These are phyloP conservation scores for Zoanthus sansibaricus DNA, from an alignment of 92 coral and sea anemone species.

Conservation along the genomic window DNA sequence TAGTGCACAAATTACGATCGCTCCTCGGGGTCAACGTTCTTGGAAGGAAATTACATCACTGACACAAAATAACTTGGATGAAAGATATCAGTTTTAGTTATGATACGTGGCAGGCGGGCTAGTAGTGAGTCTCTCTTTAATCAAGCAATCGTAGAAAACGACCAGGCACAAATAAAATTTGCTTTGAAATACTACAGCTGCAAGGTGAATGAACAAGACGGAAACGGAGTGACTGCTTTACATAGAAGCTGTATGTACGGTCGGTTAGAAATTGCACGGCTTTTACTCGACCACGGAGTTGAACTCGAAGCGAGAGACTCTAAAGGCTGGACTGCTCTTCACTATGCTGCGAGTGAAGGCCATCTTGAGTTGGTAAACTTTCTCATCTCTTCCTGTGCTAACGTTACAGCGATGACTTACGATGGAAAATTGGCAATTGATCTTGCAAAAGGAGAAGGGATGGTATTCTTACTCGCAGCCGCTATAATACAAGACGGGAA, in stretches of 20 bases:
- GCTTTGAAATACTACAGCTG: slow-evolving; percentile 72
- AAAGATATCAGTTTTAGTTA: slow-evolving; percentile 1
- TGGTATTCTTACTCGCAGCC: slow-evolving; percentile 84
- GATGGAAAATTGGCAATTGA: slow-evolving; percentile 89
- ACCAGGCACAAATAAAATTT: slow-evolving; percentile 78
- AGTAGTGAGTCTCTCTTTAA: slow-evolving; percentile 64
- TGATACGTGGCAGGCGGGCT: slow-evolving; percentile 39
- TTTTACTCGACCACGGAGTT: slow-evolving; percentile 83
- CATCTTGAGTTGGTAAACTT: slow-evolving; percentile 73
- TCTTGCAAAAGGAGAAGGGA: slow-evolving; percentile 87
- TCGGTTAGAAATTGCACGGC: slow-evolving; percentile 70
- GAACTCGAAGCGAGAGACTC: slow-evolving; percentile 80
- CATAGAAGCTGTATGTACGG: slow-evolving; percentile 87
- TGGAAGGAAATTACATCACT: slow-evolving; percentile 23
- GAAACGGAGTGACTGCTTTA: slow-evolving; percentile 79
- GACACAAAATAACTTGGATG: neutral
- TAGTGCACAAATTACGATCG: slow-evolving; percentile 16
- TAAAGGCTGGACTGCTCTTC: slow-evolving; percentile 86
- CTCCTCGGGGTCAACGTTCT: neutral
- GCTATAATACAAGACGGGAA: slow-evolving; percentile 84
- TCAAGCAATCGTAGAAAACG: slow-evolving; percentile 84
- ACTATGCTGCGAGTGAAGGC: slow-evolving; percentile 82
- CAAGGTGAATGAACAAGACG: slow-evolving; percentile 81
- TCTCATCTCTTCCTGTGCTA: slow-evolving; percentile 75
- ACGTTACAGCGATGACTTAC: slow-evolving; percentile 68